phyloP scores from a whole-genome alignment of 1,140 invertebrate species.

The Panonychus citri region DNA sequence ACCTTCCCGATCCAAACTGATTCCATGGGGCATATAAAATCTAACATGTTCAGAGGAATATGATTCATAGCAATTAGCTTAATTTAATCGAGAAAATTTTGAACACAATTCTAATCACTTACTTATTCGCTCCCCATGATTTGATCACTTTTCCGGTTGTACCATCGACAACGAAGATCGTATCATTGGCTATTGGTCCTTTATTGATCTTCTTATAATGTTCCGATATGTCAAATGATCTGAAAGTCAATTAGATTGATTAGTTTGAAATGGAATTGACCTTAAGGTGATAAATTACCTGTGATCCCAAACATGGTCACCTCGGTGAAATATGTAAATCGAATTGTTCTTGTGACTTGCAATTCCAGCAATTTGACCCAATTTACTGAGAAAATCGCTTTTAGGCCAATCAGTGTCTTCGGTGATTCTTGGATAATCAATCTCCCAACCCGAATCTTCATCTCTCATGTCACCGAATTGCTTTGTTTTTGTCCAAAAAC shows the following conservation, averaged over 20 bases:
- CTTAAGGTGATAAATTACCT: too few relatives aligned
- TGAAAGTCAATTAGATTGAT: constrained; percentile 16
- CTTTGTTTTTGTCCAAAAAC: too few relatives aligned
- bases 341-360: constrained; percentile 44
- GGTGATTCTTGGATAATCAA: too few relatives aligned
- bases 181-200: constrained; percentile 43
- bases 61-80: too few relatives aligned
- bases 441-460: too few relatives aligned
- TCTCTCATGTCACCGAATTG: too few relatives aligned
- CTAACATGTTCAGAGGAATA: too few relatives aligned
- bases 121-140: constrained; percentile 55
- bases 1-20: constrained; percentile 52
- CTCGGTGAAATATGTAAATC: constrained; percentile 62
- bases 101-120: too few relatives aligned
- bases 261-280: too few relatives aligned
- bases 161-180: constrained; percentile 45
- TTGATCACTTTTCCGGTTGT: constrained; percentile 40
- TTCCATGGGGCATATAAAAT: constrained; percentile 83
- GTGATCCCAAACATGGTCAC: constrained; percentile 39
- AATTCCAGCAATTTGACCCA: constrained; percentile 58
- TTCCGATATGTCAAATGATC: constrained; percentile 37
- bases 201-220: constrained; percentile 31
- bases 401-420: background rate
- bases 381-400: background rate
- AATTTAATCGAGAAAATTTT: too few relatives aligned